phyloP scores from a whole-genome alignment of 1,140 invertebrate species.

The Drosophila fuyamai region DNA sequence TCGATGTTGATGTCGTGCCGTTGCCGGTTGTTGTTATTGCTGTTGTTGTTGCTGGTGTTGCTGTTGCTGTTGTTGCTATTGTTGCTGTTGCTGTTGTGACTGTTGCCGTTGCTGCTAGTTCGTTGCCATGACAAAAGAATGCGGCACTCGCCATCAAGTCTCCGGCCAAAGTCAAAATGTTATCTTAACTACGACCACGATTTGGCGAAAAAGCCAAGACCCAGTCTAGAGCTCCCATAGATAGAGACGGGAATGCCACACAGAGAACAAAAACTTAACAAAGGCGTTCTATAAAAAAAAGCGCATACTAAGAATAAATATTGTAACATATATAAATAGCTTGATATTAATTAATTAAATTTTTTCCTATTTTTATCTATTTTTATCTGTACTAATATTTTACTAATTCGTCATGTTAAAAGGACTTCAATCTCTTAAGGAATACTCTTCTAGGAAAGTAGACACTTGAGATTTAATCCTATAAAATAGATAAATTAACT shows the following conservation, averaged over 20 bases:
- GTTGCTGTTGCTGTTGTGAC: conserved; percentile 34
- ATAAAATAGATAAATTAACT: no score
- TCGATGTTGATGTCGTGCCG: conserved; percentile 51
- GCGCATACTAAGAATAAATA: neutral
- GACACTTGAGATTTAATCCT: no score
- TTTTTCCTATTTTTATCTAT: no score
- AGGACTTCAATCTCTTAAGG: no score
- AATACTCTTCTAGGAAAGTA: no score
- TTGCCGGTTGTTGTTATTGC: conserved; percentile 60
- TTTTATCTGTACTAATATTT: no score
- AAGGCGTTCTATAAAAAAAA: neutral
- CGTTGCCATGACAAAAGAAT: conserved; percentile 80
- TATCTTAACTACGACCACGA: conserved; percentile 80
- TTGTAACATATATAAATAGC: neutral
- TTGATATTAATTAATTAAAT: no score
- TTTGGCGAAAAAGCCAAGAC: conserved; percentile 63
- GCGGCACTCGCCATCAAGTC: conserved; percentile 78
- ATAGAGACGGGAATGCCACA: conserved; percentile 27
- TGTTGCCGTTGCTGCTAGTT: conserved; percentile 22
- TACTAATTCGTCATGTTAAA: no score
- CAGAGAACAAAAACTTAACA: neutral
- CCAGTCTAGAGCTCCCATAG: conserved; percentile 26
- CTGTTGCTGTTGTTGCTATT: conserved; percentile 22
- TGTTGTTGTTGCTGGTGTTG: conserved; percentile 26
- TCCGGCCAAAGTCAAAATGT: conserved; percentile 79